These are phyloP conservation scores for Lordiphosa stackelbergi DNA, from an alignment of 1,140 invertebrate species.

Conservation along the genomic window DNA sequence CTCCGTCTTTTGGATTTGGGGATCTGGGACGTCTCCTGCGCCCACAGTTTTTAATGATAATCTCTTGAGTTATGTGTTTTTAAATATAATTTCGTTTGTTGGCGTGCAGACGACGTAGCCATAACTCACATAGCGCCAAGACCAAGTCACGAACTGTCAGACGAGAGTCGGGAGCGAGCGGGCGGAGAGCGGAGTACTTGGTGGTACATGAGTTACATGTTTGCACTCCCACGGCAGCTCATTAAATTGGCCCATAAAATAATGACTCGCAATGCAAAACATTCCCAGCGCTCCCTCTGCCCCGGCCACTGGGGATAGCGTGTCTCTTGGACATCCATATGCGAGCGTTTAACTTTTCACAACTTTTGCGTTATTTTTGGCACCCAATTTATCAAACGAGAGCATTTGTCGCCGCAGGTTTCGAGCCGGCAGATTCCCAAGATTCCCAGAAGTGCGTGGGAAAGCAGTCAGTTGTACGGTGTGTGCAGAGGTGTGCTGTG, in stretches of 20 bases:
- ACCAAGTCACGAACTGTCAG: slow-evolving; percentile 69
- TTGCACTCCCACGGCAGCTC: slow-evolving; percentile 54
- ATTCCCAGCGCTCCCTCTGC: neutral
- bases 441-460: slow-evolving; percentile 50
- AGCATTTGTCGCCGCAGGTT: slow-evolving; percentile 54
- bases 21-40: slow-evolving; percentile 17
- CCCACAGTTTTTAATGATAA: slow-evolving; percentile 76
- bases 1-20: slow-evolving; percentile 22
- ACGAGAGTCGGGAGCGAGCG: slow-evolving; percentile 1
- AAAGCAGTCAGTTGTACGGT: slow-evolving; percentile 44
- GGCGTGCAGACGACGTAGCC: slow-evolving; percentile 67
- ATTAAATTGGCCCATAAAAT: slow-evolving; percentile 69
- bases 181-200: slow-evolving; percentile 4
- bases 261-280: slow-evolving; percentile 41
- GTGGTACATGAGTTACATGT: slow-evolving; percentile 40
- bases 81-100: slow-evolving; percentile 76
- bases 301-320: slow-evolving; percentile 32
- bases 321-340: slow-evolving; percentile 52
- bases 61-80: slow-evolving; percentile 77
- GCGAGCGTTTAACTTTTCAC: slow-evolving; percentile 66
- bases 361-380: slow-evolving; percentile 59
- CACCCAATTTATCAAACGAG: slow-evolving; percentile 68
- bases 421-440: slow-evolving; percentile 13
- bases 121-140: slow-evolving; percentile 73
- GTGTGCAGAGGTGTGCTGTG: slow-evolving; percentile 11